Evolutionary conservation across 2,888 invertebrate species (phyloP), one percentile per base, ranked within the genome.

Genomic region (Clusia tigrina): DNA sequence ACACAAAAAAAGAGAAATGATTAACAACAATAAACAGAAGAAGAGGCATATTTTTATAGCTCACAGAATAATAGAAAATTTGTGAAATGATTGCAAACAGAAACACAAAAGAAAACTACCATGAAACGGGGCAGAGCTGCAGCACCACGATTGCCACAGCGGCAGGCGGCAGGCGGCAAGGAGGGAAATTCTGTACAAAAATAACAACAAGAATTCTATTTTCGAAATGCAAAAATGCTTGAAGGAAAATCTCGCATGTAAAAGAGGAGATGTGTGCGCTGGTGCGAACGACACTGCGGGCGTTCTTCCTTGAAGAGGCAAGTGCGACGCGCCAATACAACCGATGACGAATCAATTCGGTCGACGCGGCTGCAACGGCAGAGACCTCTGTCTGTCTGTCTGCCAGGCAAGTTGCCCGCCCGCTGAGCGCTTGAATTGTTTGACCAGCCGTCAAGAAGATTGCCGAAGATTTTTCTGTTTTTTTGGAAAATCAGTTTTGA

Each of bases 241-340:
- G 51, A 58, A 32, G 23, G 48, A 57, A 46, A 57, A 20, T 15
- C 48, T 24, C 46, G 24, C 38, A 56, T n/a, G n/a, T n/a, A 56
- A 9, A 18, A 17, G 25, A 24, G 26, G 6, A 46, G 15, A 46
- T 24, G 6, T 9, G 12, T 24, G 2, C 46, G 18, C 20, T 18
- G 20, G 22, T 55, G 63, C 55, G 53, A 63, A 60, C 56, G 53
- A 59, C 54, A 37, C 23, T 53, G 58, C 48, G 58, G 52, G 60
- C 51, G 59, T 52, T 59, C 23, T 60, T 57, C 64, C 64, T 64
- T 64, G 64, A 63, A 42, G n/a, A 3, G 56, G 60, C 18, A 22
- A 18, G 32, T 57, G 60, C 51, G 58, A 60, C 48, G 48, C 54
- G 60, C 54, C 54, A 46, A 46, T 5, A 3, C 23, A 26, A 17